Percentiles rank a stretch among this genome's conserved stretches.
phyloP scores from a whole-genome alignment of 2,113 vertebrate species.

The Otolemur garnettii region DNA sequence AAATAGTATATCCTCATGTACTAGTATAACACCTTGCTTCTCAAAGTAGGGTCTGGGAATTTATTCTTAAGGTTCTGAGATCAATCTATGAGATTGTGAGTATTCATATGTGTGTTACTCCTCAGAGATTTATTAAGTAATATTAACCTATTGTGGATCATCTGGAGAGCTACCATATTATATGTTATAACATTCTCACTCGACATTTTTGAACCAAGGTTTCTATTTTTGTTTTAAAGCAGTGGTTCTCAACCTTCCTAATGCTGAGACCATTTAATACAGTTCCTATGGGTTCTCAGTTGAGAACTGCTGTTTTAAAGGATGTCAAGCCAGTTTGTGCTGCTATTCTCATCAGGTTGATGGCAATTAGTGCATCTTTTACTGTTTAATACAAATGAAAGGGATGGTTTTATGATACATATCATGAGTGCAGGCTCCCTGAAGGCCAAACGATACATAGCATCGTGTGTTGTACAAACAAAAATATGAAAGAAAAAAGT shows the following conservation, averaged over 20 bases:
- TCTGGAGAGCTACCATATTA: background rate
- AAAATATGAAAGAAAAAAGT: background rate
- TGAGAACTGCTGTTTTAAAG: background rate
- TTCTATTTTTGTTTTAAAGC: slow-evolving; percentile 11
- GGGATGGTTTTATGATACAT: slow-evolving; percentile 14
- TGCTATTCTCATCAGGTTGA: background rate
- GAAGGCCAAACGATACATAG: slow-evolving; percentile 8
- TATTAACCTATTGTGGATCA: background rate
- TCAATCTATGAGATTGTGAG: background rate
- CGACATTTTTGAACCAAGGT: slow-evolving; percentile 25
- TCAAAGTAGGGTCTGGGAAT: background rate
- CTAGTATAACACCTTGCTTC: background rate
- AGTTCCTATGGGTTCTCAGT: too few relatives aligned
- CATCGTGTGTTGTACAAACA: background rate
- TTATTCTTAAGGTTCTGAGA: background rate
- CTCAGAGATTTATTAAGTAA: background rate
- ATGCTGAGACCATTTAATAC: too few relatives aligned
- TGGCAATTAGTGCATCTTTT: background rate
- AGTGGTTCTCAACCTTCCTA: too few relatives aligned
- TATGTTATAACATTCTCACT: background rate
- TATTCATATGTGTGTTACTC: background rate
- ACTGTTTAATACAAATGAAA: slow-evolving; percentile 37
- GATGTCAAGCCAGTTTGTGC: background rate
- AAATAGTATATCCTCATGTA: background rate
- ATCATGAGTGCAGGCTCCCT: slow-evolving; percentile 21